These are phyloP conservation scores for Mastigias papua DNA, from an alignment of 30 jellyfish, hydroid and myxozoan genomes.

Conservation along the genomic window DNA sequence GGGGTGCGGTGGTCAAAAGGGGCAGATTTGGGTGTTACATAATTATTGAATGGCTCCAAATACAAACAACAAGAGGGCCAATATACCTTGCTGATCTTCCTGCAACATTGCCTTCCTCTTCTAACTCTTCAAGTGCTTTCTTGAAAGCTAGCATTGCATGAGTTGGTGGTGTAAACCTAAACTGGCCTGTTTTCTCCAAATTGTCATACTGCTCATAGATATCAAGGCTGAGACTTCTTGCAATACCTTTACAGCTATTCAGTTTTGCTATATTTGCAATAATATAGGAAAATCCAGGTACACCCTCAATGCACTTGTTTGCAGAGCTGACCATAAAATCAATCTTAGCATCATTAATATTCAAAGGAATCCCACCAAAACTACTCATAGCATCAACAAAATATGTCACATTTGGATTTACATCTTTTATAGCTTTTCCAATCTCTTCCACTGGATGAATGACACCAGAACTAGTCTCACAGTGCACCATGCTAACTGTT, in stretches of 20 bases:
- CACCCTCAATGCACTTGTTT: constrained; percentile 96
- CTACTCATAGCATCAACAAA: constrained; percentile 99
- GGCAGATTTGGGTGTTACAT: too few relatives aligned
- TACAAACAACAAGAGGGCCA: background rate
- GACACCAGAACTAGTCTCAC: constrained; percentile 98
- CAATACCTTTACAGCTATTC: constrained; percentile 84
- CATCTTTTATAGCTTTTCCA: constrained; percentile 75
- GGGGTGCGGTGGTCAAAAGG: too few relatives aligned
- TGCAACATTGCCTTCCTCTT: constrained; percentile 88
- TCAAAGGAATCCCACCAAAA: constrained; percentile 94
- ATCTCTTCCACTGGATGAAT: constrained; percentile 95
- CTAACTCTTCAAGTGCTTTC: constrained; percentile 86
- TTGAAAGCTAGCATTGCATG: constrained; percentile 93
- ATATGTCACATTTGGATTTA: constrained; percentile 82
- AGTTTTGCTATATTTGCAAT: constrained; percentile 76
- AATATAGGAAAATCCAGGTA: constrained; percentile 90
- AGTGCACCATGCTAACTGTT: constrained; percentile 96
- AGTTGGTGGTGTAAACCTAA: constrained; percentile 94
- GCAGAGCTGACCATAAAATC: constrained; percentile 97
- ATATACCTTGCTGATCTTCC: constrained; percentile 92
- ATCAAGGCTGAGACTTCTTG: constrained; percentile 92
- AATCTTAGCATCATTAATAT: constrained; percentile 59
- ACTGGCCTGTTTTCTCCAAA: constrained; percentile 88
- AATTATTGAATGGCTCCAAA: too few relatives aligned
- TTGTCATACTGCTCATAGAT: constrained; percentile 84